These are phyloP conservation scores for Myripristis jacobus DNA, from an alignment of 2,797 vertebrate species.

Conservation along the genomic window DNA sequence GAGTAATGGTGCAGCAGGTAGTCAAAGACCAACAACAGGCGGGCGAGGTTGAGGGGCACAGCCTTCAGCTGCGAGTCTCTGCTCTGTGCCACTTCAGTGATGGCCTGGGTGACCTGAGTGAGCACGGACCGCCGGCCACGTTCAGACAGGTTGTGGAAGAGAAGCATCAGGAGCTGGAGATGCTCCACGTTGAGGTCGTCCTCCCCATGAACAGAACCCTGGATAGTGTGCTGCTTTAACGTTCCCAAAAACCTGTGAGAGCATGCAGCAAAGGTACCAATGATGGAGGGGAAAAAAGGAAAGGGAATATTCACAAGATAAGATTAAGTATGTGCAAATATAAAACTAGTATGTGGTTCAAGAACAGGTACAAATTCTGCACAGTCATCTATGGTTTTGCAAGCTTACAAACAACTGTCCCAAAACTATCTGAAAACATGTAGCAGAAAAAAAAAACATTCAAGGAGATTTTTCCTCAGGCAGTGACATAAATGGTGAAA, in stretches of 20 bases:
- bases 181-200: conserved; percentile 98
- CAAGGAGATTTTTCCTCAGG: no score
- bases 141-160: conserved; percentile 97
- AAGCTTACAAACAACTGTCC: no score
- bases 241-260: conserved; percentile 91
- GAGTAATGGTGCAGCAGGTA: conserved; percentile 97
- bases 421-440: background rate
- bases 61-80: conserved; percentile 89
- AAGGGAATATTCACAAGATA: background rate
- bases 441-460: no score
- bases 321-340: background rate
- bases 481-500: no score
- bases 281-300: background rate
- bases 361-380: background rate
- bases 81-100: conserved; percentile 89
- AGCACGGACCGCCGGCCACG: conserved; percentile 88
- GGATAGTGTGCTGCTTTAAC: conserved; percentile 93
- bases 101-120: conserved; percentile 89
- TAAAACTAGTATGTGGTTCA: background rate
- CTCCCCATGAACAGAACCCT: conserved; percentile 89
- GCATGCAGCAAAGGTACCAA: background rate
- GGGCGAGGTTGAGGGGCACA: conserved; percentile 91
- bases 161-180: conserved; percentile 94
- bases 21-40: conserved; percentile 93
- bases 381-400: no score